Percentiles rank a stretch among this genome's conserved stretches.
Evolutionary conservation across 1,140 invertebrate species (phyloP).

Genomic region (Zaprionus vittiger): DNA sequence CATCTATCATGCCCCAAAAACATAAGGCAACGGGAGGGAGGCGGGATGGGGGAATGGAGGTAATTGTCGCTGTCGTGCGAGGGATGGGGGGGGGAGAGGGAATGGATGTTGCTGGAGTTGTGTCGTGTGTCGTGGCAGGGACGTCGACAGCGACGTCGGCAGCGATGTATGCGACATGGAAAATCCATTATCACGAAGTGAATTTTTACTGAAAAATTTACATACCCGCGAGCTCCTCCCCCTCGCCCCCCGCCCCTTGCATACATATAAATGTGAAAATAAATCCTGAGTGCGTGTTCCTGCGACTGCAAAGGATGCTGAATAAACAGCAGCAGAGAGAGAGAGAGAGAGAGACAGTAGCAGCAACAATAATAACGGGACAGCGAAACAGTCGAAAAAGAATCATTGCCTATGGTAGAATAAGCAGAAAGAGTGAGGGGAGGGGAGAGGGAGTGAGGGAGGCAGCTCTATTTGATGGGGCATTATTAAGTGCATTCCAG

Average conservation of each 20-base stretch:
- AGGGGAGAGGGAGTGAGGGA: neutral
- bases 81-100: neutral
- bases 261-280: conserved; percentile 80
- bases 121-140: neutral
- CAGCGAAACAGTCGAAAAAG: conserved; percentile 25
- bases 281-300: conserved; percentile 79
- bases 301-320: conserved; percentile 43
- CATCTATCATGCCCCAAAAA: conserved; percentile 74
- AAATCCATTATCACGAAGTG: conserved; percentile 83
- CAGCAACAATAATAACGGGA: conserved; percentile 21
- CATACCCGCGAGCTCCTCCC: conserved; percentile 59
- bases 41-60: conserved; percentile 40
- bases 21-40: conserved; percentile 26
- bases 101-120: neutral
- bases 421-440: conserved; percentile 38
- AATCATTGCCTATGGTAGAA: conserved; percentile 37
- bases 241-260: conserved; percentile 29
- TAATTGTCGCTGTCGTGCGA: conserved; percentile 67
- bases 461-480: conserved; percentile 71
- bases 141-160: conserved; percentile 36
- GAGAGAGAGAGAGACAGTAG: neutral
- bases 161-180: conserved; percentile 78
- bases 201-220: conserved; percentile 83
- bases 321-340: conserved; percentile 36
- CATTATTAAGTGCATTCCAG: conserved; percentile 65